Evolutionary conservation across 2,888 invertebrate genomes (phyloP), one percentile per base, ranked within the genome.

Genomic region (Autographa gamma): DNA sequence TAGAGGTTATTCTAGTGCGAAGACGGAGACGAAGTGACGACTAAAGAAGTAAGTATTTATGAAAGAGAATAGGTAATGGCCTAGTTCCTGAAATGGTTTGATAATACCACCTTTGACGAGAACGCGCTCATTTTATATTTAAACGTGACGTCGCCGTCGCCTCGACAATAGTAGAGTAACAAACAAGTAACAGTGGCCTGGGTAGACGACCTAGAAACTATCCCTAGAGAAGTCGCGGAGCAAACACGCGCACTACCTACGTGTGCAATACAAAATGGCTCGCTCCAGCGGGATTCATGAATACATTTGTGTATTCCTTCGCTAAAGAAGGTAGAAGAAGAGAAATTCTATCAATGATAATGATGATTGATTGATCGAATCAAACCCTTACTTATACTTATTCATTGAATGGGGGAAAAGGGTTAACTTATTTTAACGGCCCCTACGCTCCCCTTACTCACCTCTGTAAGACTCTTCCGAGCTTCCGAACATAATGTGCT

Each of bases 361-460:
- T 34, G 32, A 62, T 62, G 48, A 25, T 41, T 65, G 63, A 43
- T 72, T 62, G 38, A 75, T 76, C 32, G 61, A 71, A 48, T 62
- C 34, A n/a, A 16, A 63, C 43, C 58, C 41, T 71, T n/a, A n/a
- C n/a, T n/a, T n/a, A n/a, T n/a, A n/a, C n/a, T n/a, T 61, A 16
- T 25, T 19, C 59, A 54, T 11, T 32, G 60, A 18, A 31, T 11
- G 25, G 18, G 19, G n/a, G 64, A 11, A 59, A 60, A 56, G 56
- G 68, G 64, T 56, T 60, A 32, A 31, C 61, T n/a, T 66, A 56
- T 61, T 66, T 60, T 56, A 61, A 52, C 58, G 18, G 52, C 18
- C 59, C 59, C 25, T 31, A 34, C 14, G 18, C n/a, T 31, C 14
- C 32, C 61, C 11, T 56, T 19, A 19, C 59, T 52, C 58, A 9